Conservation (phyloP, 2,888 invertebrate species). For the Latheticus oryzae region DNA sequence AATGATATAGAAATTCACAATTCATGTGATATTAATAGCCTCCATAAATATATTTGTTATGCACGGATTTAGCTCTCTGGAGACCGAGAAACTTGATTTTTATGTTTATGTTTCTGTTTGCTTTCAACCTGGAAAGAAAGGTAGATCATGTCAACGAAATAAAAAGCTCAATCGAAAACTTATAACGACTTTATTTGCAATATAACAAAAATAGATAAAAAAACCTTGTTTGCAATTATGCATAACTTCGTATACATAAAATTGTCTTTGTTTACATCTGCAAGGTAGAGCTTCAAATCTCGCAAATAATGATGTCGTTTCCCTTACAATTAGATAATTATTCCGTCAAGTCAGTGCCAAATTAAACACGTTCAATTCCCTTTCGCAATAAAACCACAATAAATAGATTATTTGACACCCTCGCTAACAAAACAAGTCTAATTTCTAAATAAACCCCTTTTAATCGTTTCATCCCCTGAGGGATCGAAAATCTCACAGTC, state of each 20-base stretch:
- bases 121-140: slow-evolving; percentile 5
- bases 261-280: too few species aligned
- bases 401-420: slow-evolving; percentile 50
- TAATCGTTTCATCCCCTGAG: slow-evolving; percentile 46
- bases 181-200: slow-evolving; percentile 1
- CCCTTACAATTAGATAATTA: too few species aligned
- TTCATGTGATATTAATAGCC: slow-evolving; percentile 16
- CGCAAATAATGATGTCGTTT: too few species aligned
- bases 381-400: slow-evolving; percentile 43
- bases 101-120: slow-evolving; percentile 32
- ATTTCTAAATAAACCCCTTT: slow-evolving; percentile 51
- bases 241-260: too few species aligned
- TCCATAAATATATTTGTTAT: slow-evolving; percentile 25
- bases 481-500: slow-evolving; percentile 42
- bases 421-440: slow-evolving; percentile 49
- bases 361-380: slow-evolving; percentile 22
- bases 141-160: too few species aligned
- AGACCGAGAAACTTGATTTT: slow-evolving; percentile 5
- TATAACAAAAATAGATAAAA: too few species aligned
- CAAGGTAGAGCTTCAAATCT: too few species aligned
- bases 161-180: too few species aligned
- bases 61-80: slow-evolving; percentile 4
- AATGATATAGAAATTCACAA: slow-evolving; percentile 6
- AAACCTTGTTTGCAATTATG: too few species aligned
- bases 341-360: too few species aligned